A percentile compares a stretch with the other conserved stretches of the same genome.
These are phyloP conservation scores for Nerophis lumbriciformis DNA, from an alignment of 2,113 vertebrate species.

Conservation along the genomic window DNA sequence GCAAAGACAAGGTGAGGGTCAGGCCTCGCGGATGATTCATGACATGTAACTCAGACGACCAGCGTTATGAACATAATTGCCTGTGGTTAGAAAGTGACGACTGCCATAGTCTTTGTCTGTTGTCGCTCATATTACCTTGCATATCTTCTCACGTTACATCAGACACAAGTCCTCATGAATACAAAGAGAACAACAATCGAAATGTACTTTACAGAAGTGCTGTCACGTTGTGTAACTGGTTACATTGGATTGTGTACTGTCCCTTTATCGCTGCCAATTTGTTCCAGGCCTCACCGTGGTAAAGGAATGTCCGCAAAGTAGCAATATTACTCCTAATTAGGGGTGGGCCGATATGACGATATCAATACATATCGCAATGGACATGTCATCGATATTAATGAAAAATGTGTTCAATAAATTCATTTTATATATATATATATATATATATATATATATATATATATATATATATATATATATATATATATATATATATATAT, in stretches of 20 bases:
- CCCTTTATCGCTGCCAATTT: too few relatives aligned
- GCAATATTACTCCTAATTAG: too few relatives aligned
- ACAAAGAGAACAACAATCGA: constrained; percentile 18
- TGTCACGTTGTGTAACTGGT: neutral
- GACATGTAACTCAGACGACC: constrained; percentile 64
- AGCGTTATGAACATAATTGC: constrained; percentile 62
- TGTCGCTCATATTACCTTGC: constrained; percentile 47
- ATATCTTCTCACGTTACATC: constrained; percentile 49
- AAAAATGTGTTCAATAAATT: too few relatives aligned
- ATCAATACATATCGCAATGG: too few relatives aligned
- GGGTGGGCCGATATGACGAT: too few relatives aligned
- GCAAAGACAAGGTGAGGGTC: constrained; percentile 65
- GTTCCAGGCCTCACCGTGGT: too few relatives aligned
- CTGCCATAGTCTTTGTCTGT: constrained; percentile 33
- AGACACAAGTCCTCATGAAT: constrained; percentile 25
- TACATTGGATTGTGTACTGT: neutral
- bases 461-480: too few relatives aligned
- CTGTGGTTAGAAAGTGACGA: constrained; percentile 55
- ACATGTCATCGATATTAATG: too few relatives aligned
- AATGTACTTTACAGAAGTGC: constrained; percentile 5
- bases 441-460: too few relatives aligned
- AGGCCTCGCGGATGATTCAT: constrained; percentile 64
- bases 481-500: too few relatives aligned
- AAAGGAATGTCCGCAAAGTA: too few relatives aligned
- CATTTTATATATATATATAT: too few relatives aligned